Percentiles rank a stretch among this genome's conserved stretches.
These are phyloP conservation scores for Drosophila paucipuncta DNA, from an alignment of 2,888 invertebrate species.

Conservation along the genomic window DNA sequence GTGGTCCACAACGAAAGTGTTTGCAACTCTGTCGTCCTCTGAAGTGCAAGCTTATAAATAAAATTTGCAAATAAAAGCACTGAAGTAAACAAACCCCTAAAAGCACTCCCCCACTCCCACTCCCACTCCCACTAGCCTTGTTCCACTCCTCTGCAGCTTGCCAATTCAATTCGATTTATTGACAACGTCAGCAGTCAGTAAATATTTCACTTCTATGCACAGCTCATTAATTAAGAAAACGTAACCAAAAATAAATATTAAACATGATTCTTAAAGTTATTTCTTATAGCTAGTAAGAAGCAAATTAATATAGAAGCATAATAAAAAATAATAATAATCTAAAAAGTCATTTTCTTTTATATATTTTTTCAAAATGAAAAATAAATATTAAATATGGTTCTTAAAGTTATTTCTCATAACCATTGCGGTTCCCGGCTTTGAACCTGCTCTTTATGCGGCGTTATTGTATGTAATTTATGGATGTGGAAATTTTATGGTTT, in stretches of 20 bases:
- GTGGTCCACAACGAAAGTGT: constrained; percentile 16
- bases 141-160: background rate
- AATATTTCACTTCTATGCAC: constrained; percentile 50
- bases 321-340: background rate
- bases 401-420: background rate
- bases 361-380: background rate
- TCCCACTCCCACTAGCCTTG: background rate
- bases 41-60: constrained; percentile 72
- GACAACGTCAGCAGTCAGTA: constrained; percentile 70
- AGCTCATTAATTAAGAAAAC: constrained; percentile 25
- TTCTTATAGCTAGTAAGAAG: background rate
- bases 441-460: background rate
- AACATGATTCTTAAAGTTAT: background rate
- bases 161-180: constrained; percentile 25
- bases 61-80: constrained; percentile 76
- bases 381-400: background rate
- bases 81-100: constrained; percentile 40
- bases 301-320: background rate
- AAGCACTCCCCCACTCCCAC: background rate
- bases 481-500: constrained; percentile 31
- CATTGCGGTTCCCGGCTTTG: background rate
- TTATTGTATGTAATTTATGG: constrained; percentile 62
- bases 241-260: constrained; percentile 1
- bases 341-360: background rate
- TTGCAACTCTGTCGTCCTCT: constrained; percentile 34